These are phyloP conservation scores for Megaceryle torquata DNA, from an alignment of 2,113 vertebrate genomes.

Conservation along the genomic window DNA sequence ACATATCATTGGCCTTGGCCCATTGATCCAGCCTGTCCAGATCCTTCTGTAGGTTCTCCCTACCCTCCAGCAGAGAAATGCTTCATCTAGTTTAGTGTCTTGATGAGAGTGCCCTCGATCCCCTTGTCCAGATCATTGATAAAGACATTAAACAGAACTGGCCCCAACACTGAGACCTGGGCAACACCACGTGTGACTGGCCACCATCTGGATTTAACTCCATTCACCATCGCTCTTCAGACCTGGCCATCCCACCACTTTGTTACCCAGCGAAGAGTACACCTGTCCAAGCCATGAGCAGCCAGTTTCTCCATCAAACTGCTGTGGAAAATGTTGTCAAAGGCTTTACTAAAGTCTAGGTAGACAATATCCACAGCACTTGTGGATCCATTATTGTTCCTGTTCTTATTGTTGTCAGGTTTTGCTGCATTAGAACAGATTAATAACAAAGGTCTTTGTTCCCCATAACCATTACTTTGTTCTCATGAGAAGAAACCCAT, in stretches of 20 bases:
- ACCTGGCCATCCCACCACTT: not conserved
- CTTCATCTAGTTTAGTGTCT: not conserved
- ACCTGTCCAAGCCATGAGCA: not conserved
- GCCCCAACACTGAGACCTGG: not conserved
- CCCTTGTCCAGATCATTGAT: not conserved
- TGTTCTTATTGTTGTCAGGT: not conserved
- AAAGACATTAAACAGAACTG: not conserved
- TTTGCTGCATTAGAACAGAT: not conserved
- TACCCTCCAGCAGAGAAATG: not conserved
- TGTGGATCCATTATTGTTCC: not conserved
- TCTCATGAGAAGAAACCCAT: slow-evolving; percentile 52
- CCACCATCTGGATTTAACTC: not conserved
- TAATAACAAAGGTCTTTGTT: slow-evolving; percentile 29
- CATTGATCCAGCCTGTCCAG: not conserved
- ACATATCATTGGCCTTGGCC: not conserved
- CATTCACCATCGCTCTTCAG: not conserved
- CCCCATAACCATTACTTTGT: slow-evolving; percentile 17
- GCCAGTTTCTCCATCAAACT: not conserved
- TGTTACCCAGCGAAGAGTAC: not conserved
- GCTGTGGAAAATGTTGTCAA: not conserved
- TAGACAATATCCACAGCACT: not conserved
- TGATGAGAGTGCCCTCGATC: not conserved
- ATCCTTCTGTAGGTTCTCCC: not conserved
- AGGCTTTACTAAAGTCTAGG: not conserved
- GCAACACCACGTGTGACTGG: not conserved